Conservation (phyloP, 2,797 vertebrate genomes). For the Labroides dimidiatus region DNA sequence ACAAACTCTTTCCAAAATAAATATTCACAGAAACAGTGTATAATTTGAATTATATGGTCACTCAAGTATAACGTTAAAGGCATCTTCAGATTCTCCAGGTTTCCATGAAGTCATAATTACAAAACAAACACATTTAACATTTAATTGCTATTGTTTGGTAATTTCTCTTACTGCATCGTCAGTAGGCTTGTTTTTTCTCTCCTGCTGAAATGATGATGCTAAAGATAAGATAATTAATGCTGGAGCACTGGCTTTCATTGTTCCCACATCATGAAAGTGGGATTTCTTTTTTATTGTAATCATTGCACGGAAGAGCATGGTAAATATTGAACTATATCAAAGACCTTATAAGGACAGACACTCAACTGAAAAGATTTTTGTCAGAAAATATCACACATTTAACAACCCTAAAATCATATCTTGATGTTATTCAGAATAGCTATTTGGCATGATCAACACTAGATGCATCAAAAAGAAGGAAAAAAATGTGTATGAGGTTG, state of each 20-base stretch:
- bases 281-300: neutral
- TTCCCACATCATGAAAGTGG: neutral
- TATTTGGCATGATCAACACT: slow-evolving; percentile 1
- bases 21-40: too few species aligned
- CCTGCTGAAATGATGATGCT: neutral
- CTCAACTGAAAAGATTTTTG: neutral
- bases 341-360: neutral
- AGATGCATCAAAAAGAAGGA: neutral
- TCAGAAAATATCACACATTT: neutral
- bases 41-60: too few species aligned
- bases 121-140: too few species aligned
- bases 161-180: neutral
- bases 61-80: too few species aligned
- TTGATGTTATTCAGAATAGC: neutral
- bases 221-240: neutral
- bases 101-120: too few species aligned
- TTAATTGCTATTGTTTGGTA: neutral
- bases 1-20: too few species aligned
- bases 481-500: too few species aligned
- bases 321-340: neutral
- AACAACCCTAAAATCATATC: neutral
- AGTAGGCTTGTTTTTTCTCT: neutral
- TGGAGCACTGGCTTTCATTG: neutral
- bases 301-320: neutral
- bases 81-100: too few species aligned